Conservation (phyloP, 2,113 vertebrate species). For the Eretmochelys imbricata region DNA sequence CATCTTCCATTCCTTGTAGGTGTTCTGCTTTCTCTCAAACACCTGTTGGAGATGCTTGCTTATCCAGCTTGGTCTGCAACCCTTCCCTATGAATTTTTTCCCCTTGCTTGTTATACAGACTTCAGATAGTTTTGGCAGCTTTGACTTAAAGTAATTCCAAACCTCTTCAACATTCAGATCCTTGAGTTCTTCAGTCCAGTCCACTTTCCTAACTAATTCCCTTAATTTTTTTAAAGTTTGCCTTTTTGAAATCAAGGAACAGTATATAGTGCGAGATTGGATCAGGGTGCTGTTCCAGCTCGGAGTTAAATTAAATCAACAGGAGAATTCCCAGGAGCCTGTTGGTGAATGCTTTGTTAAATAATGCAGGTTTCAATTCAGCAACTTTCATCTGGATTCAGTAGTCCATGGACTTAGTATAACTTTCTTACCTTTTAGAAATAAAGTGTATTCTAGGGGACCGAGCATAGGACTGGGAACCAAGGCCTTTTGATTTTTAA, state of each 20-base stretch:
- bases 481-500: fast-evolving
- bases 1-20: not conserved
- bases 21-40: not conserved
- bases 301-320: slow-evolving; percentile 54
- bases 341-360: slow-evolving; percentile 55
- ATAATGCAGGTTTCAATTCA: slow-evolving; percentile 76
- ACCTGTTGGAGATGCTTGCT: not conserved
- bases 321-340: slow-evolving; percentile 42
- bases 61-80: not conserved
- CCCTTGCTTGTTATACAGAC: not conserved
- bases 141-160: not conserved
- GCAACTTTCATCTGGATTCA: slow-evolving; percentile 51
- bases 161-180: not conserved
- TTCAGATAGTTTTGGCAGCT: not conserved
- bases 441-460: not conserved
- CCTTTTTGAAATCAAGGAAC: not conserved
- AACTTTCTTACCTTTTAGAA: not conserved
- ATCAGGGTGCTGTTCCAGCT: slow-evolving; percentile 23
- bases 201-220: not conserved
- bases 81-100: not conserved
- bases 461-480: not conserved
- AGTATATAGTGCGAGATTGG: not conserved
- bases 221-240: not conserved
- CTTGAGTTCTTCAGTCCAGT: not conserved
- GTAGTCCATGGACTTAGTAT: slow-evolving; percentile 4